These are phyloP conservation scores for Paralvinella palmiformis DNA, from an alignment of 1,140 invertebrate genomes.

Conservation along the genomic window DNA sequence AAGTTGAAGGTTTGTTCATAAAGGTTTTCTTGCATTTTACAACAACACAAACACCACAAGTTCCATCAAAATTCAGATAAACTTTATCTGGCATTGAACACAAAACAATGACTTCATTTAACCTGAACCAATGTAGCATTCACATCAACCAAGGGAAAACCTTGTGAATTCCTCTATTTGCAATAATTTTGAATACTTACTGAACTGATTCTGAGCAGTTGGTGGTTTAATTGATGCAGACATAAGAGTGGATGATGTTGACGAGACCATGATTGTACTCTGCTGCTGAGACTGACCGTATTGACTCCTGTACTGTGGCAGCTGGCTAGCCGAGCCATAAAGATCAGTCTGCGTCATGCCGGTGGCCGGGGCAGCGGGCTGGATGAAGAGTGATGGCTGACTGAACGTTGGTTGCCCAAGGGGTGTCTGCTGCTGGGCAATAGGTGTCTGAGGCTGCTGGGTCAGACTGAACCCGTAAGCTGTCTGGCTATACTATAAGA, in stretches of 20 bases:
- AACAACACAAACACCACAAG: too few species aligned
- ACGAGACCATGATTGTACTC: constrained; percentile 81
- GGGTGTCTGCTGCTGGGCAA: constrained; percentile 52
- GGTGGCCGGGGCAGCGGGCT: constrained; percentile 39
- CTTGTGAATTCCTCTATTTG: too few species aligned
- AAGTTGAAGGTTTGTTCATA: too few species aligned
- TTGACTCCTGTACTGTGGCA: constrained; percentile 18
- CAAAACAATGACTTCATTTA: too few species aligned
- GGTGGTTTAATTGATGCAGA: constrained; percentile 80
- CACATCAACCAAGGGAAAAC: too few species aligned
- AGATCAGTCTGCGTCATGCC: constrained; percentile 32
- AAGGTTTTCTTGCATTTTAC: too few species aligned
- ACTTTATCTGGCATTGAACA: too few species aligned
- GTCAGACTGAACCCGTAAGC: constrained; percentile 59
- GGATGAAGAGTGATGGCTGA: constrained; percentile 42
- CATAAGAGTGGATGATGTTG: constrained; percentile 80
- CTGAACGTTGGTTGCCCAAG: constrained; percentile 50
- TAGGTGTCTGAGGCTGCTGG: constrained; percentile 58
- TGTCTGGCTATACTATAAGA: constrained; percentile 63
- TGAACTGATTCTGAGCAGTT: constrained; percentile 50
- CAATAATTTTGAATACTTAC: not conserved
- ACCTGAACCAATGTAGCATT: too few species aligned
- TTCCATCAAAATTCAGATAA: too few species aligned
- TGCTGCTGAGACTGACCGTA: constrained; percentile 56
- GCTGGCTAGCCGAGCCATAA: constrained; percentile 57